phyloP scores from a whole-genome alignment of 1,140 invertebrate species.

The Homalodisca vitripennis region DNA sequence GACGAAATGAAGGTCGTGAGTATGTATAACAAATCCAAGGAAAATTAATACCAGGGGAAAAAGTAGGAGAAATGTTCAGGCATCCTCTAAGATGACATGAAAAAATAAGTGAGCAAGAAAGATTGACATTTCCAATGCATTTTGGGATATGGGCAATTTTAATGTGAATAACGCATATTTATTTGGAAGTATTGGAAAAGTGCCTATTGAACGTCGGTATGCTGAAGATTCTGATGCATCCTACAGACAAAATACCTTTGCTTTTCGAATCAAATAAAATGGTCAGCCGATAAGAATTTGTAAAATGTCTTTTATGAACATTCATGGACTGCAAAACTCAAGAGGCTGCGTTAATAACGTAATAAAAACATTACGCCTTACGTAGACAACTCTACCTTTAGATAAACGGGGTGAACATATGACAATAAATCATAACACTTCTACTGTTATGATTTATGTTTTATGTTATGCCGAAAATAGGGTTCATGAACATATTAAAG shows the following conservation, averaged over 20 bases:
- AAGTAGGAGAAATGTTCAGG: neutral
- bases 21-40: neutral
- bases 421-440: neutral
- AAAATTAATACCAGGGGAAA: neutral
- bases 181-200: slow-evolving; percentile 2
- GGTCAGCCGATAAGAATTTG: neutral
- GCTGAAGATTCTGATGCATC: neutral
- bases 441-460: too few relatives aligned
- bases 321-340: neutral
- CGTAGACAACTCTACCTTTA: neutral
- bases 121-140: neutral
- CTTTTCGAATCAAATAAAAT: neutral
- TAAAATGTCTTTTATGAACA: neutral
- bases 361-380: neutral
- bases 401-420: neutral
- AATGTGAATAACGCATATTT: slow-evolving; percentile 11
- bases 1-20: neutral
- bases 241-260: neutral
- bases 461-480: neutral
- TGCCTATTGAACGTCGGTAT: neutral
- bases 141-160: slow-evolving; percentile 22
- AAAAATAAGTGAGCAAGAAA: neutral
- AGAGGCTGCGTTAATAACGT: neutral
- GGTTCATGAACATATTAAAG: neutral
- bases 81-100: neutral